Percentiles rank a stretch among this genome's conserved stretches.
These are phyloP conservation scores for Hybognathus amarus DNA, from an alignment of 2,797 vertebrate genomes.

Conservation along the genomic window DNA sequence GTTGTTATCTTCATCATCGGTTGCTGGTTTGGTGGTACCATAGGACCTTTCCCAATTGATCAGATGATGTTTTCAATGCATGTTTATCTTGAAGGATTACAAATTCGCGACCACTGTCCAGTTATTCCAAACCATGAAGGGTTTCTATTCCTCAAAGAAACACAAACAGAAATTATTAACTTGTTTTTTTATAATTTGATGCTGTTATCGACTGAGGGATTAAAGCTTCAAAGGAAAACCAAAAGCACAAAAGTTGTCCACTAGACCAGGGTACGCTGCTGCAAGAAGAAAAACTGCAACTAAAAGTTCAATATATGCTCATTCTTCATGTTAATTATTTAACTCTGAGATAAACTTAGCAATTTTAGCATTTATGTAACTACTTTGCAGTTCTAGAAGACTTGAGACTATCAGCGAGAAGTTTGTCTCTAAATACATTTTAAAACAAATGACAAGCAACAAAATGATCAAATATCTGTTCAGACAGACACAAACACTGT, in stretches of 20 bases:
- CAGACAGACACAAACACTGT: background rate
- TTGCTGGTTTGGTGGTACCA: conserved; percentile 57
- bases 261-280: background rate
- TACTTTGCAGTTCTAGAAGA: background rate
- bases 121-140: background rate
- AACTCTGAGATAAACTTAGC: background rate
- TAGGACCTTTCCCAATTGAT: conserved; percentile 26
- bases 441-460: background rate
- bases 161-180: background rate
- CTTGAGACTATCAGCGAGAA: background rate
- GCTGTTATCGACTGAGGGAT: background rate
- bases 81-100: background rate
- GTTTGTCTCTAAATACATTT: background rate
- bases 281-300: background rate
- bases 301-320: background rate
- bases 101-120: too few relatives aligned
- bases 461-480: background rate
- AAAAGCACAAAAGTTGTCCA: background rate
- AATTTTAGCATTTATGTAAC: background rate
- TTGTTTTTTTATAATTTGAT: background rate
- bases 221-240: background rate
- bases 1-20: conserved; percentile 64
- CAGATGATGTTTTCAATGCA: background rate
- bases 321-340: background rate
- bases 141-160: background rate